Evolutionary conservation across 2,797 vertebrate species (phyloP).

Genomic region (Tragopan temminckii): DNA sequence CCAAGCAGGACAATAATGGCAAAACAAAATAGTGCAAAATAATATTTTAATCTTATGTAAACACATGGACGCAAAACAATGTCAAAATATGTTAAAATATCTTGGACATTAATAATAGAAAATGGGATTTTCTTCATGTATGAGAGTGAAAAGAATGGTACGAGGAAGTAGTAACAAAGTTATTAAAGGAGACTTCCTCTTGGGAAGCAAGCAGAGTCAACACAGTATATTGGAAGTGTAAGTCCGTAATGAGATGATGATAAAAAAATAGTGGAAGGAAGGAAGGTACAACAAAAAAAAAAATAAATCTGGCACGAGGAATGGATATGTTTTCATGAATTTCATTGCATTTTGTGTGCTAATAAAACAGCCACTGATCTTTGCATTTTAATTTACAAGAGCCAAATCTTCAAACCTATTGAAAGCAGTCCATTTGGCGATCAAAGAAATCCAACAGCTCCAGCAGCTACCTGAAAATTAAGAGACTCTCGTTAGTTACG

Average conservation of each 20-base stretch:
- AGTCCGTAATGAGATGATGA: conserved; percentile 56
- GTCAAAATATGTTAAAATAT: conserved; percentile 62
- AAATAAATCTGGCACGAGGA: conserved; percentile 19
- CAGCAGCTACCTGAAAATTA: conserved; percentile 77
- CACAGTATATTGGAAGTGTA: not conserved
- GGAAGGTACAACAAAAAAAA: conserved; percentile 71
- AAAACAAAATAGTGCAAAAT: conserved; percentile 79
- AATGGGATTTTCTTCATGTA: conserved; percentile 48
- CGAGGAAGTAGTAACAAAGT: conserved; percentile 44
- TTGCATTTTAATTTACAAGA: conserved; percentile 73
- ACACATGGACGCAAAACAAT: conserved; percentile 63
- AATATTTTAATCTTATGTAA: conserved; percentile 83
- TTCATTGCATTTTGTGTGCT: conserved; percentile 59
- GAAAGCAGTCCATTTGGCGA: conserved; percentile 63
- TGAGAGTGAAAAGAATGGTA: conserved; percentile 49
- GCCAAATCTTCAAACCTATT: conserved; percentile 83
- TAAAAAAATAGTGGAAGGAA: conserved; percentile 72
- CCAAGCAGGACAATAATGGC: conserved; percentile 73
- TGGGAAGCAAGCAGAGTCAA: not conserved
- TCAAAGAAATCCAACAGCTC: not conserved
- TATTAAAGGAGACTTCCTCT: not conserved
- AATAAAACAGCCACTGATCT: conserved; percentile 73
- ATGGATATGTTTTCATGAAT: conserved; percentile 68
- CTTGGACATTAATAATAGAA: conserved; percentile 47
- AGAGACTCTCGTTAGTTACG: not conserved